These are phyloP conservation scores for Drosophila antonietae DNA, from an alignment of 2,888 invertebrate species.

Conservation along the genomic window DNA sequence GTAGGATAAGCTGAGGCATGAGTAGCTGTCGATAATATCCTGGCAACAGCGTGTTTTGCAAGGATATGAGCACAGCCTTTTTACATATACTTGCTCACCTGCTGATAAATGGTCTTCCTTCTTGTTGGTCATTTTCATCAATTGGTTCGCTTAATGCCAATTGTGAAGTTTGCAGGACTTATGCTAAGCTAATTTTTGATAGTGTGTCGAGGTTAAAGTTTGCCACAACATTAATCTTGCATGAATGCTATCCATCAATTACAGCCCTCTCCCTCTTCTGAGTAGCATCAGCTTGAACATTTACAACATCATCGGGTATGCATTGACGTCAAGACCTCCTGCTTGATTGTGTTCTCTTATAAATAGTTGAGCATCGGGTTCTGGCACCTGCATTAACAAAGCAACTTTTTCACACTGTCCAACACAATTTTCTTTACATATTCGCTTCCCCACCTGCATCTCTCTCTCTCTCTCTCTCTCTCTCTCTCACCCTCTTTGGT, in stretches of 20 bases:
- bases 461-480: background rate
- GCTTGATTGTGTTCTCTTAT: conserved; percentile 6
- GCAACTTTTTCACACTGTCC: conserved; percentile 28
- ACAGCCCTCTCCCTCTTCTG: conserved; percentile 6
- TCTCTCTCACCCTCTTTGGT: background rate
- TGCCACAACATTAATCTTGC: conserved; percentile 42
- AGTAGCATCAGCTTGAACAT: conserved; percentile 20
- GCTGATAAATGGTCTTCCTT: conserved; percentile 42
- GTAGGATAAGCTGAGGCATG: conserved; percentile 4
- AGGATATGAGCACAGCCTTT: background rate
- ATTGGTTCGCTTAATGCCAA: conserved; percentile 29
- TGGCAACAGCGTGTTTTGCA: background rate
- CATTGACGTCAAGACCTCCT: conserved; percentile 43
- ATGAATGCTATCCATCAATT: conserved; percentile 47
- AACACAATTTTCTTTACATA: conserved; percentile 5
- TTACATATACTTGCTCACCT: background rate
- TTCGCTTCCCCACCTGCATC: background rate
- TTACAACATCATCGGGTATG: conserved; percentile 37
- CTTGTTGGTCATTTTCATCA: conserved; percentile 15
- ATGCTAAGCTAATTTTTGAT: conserved; percentile 38
- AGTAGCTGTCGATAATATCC: conserved; percentile 14
- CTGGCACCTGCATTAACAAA: conserved; percentile 41
- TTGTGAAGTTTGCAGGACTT: conserved; percentile 10
- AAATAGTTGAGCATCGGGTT: conserved; percentile 41
- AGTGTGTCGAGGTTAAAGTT: conserved; percentile 27